These are phyloP conservation scores for Lepeophtheirus nordmannii DNA, from an alignment of 2,888 invertebrate genomes.

Conservation along the genomic window DNA sequence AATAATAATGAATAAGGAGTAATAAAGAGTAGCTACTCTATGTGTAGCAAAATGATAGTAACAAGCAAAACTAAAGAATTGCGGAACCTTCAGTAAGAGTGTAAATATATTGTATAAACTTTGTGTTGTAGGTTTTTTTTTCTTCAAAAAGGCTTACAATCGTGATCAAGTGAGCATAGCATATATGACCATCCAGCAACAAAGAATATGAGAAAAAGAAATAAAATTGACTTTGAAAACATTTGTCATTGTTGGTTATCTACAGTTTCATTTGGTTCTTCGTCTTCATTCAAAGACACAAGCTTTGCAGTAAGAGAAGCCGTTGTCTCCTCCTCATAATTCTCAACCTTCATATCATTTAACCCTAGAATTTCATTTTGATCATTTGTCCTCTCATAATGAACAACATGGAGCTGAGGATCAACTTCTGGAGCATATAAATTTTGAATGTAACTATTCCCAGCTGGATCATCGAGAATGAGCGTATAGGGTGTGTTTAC, in stretches of 20 bases:
- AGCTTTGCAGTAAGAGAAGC: neutral
- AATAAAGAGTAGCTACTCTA: too few relatives aligned
- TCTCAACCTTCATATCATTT: constrained; percentile 87
- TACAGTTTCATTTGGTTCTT: neutral
- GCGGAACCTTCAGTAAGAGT: too few relatives aligned
- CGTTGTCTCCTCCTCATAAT: constrained; percentile 40
- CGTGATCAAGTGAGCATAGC: constrained; percentile 18
- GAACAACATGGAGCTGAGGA: constrained; percentile 52
- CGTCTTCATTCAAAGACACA: neutral
- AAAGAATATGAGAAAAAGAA: constrained; percentile 18
- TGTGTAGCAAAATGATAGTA: too few relatives aligned
- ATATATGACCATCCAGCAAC: constrained; percentile 19
- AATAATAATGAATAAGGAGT: too few relatives aligned
- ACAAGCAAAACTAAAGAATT: too few relatives aligned
- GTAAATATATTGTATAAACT: too few relatives aligned
- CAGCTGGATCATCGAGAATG: constrained; percentile 86
- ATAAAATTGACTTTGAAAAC: constrained; percentile 8
- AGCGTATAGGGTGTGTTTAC: constrained; percentile 51
- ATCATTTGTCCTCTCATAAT: constrained; percentile 66
- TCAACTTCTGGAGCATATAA: constrained; percentile 49
- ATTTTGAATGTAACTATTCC: constrained; percentile 87
- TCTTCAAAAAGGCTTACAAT: constrained; percentile 16
- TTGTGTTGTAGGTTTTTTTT: too few relatives aligned
- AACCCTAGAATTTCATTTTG: constrained; percentile 90
- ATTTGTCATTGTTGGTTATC: constrained; percentile 21